phyloP scores from a whole-genome alignment of 2,113 vertebrate species.

The Hemiscyllium ocellatum region DNA sequence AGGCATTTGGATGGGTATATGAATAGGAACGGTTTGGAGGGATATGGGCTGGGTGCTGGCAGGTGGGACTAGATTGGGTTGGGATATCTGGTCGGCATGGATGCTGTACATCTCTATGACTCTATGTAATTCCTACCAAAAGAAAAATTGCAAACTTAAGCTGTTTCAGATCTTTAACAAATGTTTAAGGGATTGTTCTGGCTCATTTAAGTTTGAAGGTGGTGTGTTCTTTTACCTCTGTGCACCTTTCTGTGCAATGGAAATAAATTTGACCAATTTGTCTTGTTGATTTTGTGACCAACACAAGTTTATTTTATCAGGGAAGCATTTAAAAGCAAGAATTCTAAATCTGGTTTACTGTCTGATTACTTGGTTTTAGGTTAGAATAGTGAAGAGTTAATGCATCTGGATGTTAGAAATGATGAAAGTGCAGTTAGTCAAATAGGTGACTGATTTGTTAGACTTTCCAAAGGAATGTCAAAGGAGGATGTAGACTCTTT shows the following conservation, averaged over 20 bases:
- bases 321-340: background rate
- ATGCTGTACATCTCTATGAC: too few relatives aligned
- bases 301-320: background rate
- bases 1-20: too few relatives aligned
- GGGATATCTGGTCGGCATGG: too few relatives aligned
- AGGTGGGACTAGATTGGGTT: too few relatives aligned
- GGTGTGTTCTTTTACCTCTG: background rate
- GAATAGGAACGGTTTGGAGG: too few relatives aligned
- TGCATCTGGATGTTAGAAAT: background rate
- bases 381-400: background rate
- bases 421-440: background rate
- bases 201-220: background rate
- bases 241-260: background rate
- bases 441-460: background rate
- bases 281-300: background rate
- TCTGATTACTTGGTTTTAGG: background rate
- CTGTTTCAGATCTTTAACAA: background rate
- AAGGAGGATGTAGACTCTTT: background rate
- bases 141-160: background rate
- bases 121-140: background rate
- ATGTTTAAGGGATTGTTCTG: background rate
- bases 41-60: too few relatives aligned
- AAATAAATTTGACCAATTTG: background rate
- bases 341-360: background rate
- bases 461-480: background rate